Evolutionary conservation across 1,140 invertebrate genomes (phyloP), one percentile per base, ranked within the genome.

Genomic region (Ridgeia piscesae): DNA sequence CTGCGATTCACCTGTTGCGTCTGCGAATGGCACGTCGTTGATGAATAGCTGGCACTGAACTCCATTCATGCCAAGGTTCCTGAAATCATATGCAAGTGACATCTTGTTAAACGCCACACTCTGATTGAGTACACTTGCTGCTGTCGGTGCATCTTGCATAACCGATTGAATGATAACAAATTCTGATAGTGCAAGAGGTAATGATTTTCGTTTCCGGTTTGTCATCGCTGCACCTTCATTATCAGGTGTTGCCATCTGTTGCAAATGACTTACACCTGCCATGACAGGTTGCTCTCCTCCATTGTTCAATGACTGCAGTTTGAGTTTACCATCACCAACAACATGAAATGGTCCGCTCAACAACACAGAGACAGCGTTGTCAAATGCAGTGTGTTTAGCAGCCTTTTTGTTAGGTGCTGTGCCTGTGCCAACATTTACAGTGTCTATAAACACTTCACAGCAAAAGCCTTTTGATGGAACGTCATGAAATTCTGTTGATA

Each of bases 341-440:
- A 95, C 92, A 42, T 93, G 93, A 4, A 94, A 48, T 89, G 92
- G 93, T 35, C 93, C 93, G 89, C 93, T 94, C 2, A 89, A 89
- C 31, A 95, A 92, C 27, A 93, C 89, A 35, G 94, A 89, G 33
- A 95, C 35, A 77, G 94, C 94, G 90, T 94, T 94, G 33, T 94
- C 91, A 93, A 93, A 95, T 21, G 95, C 94, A 17, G 94, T 93
- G 34, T 93, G 93, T 91, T 95, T 95, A 33, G 95, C 94, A 11
- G 92, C 89, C 92, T 94, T 95, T 58, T 94, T 94, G 33, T 92
- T 93, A 21, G 92, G 35, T 8, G 92, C 94, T 88, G 92, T 88
- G 33, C 94, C 95, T 34, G 92, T 48, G 1, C 93, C 92, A 35
- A 95, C 50, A 6, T n/a, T 27, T 0, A 94, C 92, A 17, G 92